Evolutionary conservation across 2,888 invertebrate species (phyloP), one percentile per base, ranked within the genome.

Genomic region (Schizotus pectinicornis): DNA sequence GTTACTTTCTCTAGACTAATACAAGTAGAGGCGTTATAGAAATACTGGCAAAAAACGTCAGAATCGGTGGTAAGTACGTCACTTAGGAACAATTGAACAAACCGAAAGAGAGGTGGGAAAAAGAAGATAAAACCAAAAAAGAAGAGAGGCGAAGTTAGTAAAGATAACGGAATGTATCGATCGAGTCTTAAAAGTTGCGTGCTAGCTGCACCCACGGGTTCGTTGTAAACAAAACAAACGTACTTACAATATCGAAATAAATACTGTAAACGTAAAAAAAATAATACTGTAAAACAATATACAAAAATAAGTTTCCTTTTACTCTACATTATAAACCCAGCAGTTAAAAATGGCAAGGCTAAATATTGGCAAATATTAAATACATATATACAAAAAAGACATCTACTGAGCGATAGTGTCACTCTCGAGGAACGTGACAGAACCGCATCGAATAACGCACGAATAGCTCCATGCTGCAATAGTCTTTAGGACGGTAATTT

Each of bases 251-350:
- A 7, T 54, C 13, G 54, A 46, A 70, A 71, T 68, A 70, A 71
- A 71, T 71, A 71, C 67, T 69, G 67, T 69, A 65, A 63, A 53
- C 33, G 37, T 66, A 67, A 56, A 62, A 67, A 68, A 68, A 67
- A 67, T 69, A 70, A 73, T 73, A 73, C 73, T 74, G 73, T 71
- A 72, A 72, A 70, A 63, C 68, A 73, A 71, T 70, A 65, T 71
- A 72, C 69, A 71, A 70, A 70, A 71, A 70, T 68, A 72, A 66
- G 68, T 61, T 65, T 55, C 35, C 47, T 32, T 45, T 36, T 52
- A 51, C 31, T 37, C 43, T 37, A 39, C 31, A 49, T 46, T 60
- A 56, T 48, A 56, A 59, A 52, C 56, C 51, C 55, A 48, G 58
- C 54, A 57, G 48, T 52, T 52, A 50, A 59, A 54, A 58, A 71